These are phyloP conservation scores for Notiomystis cincta DNA, from an alignment of 2,113 vertebrate species.

Conservation along the genomic window DNA sequence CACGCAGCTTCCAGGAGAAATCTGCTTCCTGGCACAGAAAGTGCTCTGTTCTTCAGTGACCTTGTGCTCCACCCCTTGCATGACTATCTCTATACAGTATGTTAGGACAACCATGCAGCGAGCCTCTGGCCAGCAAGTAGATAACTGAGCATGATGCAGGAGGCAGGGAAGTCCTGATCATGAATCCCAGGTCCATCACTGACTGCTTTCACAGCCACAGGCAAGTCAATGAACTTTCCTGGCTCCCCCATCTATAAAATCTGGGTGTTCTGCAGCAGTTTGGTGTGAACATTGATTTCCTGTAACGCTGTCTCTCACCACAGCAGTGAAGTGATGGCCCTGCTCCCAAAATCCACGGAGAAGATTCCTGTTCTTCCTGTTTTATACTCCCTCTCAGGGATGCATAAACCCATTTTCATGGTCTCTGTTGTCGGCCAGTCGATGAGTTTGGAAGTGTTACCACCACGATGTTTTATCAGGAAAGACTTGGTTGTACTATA, in stretches of 20 bases:
- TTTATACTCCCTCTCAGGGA: slow-evolving; percentile 66
- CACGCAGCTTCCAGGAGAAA: slow-evolving; percentile 53
- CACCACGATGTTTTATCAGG: neutral
- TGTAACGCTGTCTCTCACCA: neutral
- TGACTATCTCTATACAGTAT: slow-evolving; percentile 39
- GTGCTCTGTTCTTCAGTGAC: slow-evolving; percentile 40
- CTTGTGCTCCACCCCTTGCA: slow-evolving; percentile 60
- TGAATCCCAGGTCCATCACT: slow-evolving; percentile 14
- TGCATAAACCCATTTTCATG: neutral
- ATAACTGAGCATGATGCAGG: neutral
- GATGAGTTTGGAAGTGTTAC: neutral
- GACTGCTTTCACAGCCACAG: neutral
- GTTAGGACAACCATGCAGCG: neutral
- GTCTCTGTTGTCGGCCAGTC: neutral
- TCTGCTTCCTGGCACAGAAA: slow-evolving; percentile 53
- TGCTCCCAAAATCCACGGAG: neutral
- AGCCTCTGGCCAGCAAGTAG: slow-evolving; percentile 37
- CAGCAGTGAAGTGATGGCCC: neutral
- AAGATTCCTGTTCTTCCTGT: slow-evolving; percentile 29
- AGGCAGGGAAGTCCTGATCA: slow-evolving; percentile 27
- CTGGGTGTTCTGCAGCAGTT: neutral
- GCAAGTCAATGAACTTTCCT: neutral
- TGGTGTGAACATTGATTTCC: neutral
- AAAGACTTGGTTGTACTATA: slow-evolving; percentile 31
- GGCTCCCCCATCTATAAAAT: neutral